Evolutionary conservation across 2,888 invertebrate genomes (phyloP).

Genomic region (Onthophagus sagittarius): DNA sequence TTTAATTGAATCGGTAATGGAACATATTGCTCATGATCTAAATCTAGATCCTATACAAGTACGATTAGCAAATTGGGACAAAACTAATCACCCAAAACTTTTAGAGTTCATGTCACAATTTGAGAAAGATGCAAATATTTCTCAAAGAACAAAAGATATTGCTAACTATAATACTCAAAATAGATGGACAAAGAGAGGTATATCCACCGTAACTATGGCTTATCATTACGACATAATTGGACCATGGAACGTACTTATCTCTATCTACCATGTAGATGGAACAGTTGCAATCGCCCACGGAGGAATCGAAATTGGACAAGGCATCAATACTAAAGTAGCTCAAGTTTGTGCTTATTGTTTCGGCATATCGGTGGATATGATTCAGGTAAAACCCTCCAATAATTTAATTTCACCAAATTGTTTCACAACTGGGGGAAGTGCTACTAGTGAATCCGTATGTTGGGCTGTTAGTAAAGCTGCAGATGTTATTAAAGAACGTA

Average conservation of each 20-base stretch:
- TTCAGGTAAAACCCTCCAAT: conserved; percentile 64
- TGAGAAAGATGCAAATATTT: conserved; percentile 56
- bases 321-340: conserved; percentile 73
- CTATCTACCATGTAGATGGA: conserved; percentile 68
- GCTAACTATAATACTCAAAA: conserved; percentile 67
- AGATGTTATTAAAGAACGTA: conserved; percentile 56
- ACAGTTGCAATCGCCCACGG: conserved; percentile 68
- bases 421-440: conserved; percentile 64
- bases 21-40: conserved; percentile 58
- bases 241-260: conserved; percentile 57
- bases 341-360: conserved; percentile 72
- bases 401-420: conserved; percentile 65
- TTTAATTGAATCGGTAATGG: conserved; percentile 62
- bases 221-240: conserved; percentile 57
- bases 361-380: conserved; percentile 63
- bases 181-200: conserved; percentile 77
- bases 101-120: conserved; percentile 57
- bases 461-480: conserved; percentile 61
- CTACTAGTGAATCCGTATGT: conserved; percentile 66
- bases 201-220: conserved; percentile 64
- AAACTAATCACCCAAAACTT: conserved; percentile 41
- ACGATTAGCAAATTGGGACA: conserved; percentile 53
- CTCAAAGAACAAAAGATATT: conserved; percentile 53
- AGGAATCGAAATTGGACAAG: conserved; percentile 78
- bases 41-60: conserved; percentile 59